These are phyloP conservation scores for Rousettus madagascariensis DNA, from an alignment of 2,797 vertebrate species.

Conservation along the genomic window DNA sequence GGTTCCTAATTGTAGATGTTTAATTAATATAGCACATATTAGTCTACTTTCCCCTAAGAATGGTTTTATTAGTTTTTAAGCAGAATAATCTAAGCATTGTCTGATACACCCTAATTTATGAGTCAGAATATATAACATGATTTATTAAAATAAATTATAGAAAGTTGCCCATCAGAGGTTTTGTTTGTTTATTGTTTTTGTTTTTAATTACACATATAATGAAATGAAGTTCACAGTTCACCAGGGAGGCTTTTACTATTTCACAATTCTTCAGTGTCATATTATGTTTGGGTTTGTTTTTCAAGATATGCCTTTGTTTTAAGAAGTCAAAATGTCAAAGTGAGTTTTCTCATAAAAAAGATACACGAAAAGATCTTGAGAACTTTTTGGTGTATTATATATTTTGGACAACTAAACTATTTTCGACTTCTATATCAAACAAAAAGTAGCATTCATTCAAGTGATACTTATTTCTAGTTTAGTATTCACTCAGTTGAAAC, in stretches of 20 bases:
- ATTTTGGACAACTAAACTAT: background rate
- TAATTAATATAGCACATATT: background rate
- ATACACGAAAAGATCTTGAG: background rate
- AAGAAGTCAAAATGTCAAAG: background rate
- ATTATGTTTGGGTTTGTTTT: background rate
- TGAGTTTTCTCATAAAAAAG: background rate
- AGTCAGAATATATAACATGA: background rate
- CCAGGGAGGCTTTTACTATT: background rate
- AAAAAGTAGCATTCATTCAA: background rate
- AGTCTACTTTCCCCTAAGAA: background rate
- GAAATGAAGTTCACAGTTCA: background rate
- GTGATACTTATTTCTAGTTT: background rate
- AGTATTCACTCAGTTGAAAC: background rate
- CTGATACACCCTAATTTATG: background rate
- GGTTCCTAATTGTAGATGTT: constrained; percentile 5
- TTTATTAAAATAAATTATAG: background rate
- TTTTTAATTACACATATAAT: background rate
- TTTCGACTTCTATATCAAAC: background rate
- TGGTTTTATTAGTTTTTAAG: background rate
- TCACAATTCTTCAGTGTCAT: background rate
- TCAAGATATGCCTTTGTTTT: background rate
- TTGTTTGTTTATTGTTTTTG: background rate
- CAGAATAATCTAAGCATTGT: background rate
- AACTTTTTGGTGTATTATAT: background rate
- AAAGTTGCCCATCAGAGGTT: background rate